These are phyloP conservation scores for Paratilapia polleni DNA, from an alignment of 2,113 vertebrate species.

Conservation along the genomic window DNA sequence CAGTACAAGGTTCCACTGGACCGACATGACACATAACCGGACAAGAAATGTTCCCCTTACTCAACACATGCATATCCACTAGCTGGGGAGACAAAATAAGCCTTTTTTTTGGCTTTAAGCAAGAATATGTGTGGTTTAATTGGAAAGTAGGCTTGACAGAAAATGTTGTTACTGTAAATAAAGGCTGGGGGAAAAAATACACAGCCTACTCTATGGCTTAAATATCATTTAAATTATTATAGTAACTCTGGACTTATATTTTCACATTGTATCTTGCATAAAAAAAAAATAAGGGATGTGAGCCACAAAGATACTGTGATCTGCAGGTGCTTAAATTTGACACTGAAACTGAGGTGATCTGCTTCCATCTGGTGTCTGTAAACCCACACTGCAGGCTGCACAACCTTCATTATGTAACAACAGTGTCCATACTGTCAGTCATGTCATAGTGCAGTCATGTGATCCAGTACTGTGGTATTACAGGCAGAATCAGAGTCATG, in stretches of 20 bases:
- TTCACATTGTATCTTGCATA: neutral
- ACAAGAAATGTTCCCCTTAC: constrained; percentile 31
- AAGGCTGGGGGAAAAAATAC: neutral
- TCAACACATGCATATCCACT: constrained; percentile 2
- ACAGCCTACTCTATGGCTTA: neutral
- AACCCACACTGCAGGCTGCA: constrained; percentile 30
- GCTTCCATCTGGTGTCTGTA: constrained; percentile 60
- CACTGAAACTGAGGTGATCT: constrained; percentile 11
- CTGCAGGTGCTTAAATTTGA: neutral
- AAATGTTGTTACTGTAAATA: neutral
- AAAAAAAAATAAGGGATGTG: neutral
- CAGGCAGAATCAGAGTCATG: neutral
- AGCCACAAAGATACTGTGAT: neutral
- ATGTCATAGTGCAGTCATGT: neutral
- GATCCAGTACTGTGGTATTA: neutral
- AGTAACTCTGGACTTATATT: neutral
- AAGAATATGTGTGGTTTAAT: neutral
- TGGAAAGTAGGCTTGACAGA: neutral
- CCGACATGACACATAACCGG: constrained; percentile 51
- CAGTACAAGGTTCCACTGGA: constrained; percentile 57
- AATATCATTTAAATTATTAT: neutral
- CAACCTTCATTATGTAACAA: constrained; percentile 49
- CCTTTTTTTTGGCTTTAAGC: constrained; percentile 22
- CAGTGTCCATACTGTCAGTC: neutral
- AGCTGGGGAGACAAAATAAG: constrained; percentile 2